Evolutionary conservation across 2,113 vertebrate genomes (phyloP), one percentile per base, ranked within the genome.

Genomic region (Tetrax tetrax): DNA sequence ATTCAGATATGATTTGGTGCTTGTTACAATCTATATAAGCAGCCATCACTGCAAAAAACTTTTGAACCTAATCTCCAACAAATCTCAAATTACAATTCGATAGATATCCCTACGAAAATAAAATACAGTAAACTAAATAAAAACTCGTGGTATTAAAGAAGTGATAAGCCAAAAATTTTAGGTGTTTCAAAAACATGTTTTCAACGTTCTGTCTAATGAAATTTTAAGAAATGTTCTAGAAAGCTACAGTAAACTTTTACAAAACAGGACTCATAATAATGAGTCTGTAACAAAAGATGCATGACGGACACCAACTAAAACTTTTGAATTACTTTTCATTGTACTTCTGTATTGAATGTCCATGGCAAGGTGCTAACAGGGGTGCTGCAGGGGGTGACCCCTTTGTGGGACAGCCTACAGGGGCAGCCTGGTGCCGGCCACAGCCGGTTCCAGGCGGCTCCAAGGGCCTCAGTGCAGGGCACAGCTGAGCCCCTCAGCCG

Each of bases 321-420:
- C 4, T 33, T 69, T 74, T 21, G 0, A 43, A 54, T 59, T 35
- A 17, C 24, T 41, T 57, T 69, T 43, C 47, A 41, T 6, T 10
- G 27, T 4, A 54, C 7, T 51, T 78, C 51, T 59, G 10, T 57
- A 65, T 14, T 28, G 6, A 14, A 37, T 38, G 24, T 35, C 35
- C n/a, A 12, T 12, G 22, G 10, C 23, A 19, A 70, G 19, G 5
- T 8, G 17, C 8, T 8, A 31, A 7, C 6, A 37, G 31, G 9
- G 31, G 19, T 14, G 6, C 18, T 59, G 14, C 22, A 29, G 41
- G 6, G 16, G n/a, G 4, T 10, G 2, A 22, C 17, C 12, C 20
- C 50, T 6, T 7, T 3, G 24, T 2, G 0, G 15, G 7, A 20
- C 2, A 3, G 60, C 29, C 2, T 43, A 15, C 41, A 43, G 2